Evolutionary conservation across 1,140 invertebrate species (phyloP).

Genomic region (Drosophila ohnishii): DNA sequence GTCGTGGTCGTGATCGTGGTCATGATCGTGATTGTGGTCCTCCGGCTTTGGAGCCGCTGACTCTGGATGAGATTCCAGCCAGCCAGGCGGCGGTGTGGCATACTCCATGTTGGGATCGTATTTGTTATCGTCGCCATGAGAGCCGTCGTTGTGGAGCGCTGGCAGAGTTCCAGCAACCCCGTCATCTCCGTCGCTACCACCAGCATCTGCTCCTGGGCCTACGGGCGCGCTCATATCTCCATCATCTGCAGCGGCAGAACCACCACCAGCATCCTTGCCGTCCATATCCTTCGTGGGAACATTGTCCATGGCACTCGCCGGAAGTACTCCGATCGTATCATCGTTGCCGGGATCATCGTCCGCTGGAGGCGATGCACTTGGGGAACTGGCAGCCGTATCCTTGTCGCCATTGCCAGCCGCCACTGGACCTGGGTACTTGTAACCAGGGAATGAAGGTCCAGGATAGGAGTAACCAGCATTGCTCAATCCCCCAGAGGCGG

Average conservation of each 20-base stretch:
- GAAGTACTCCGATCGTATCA: conserved; percentile 70
- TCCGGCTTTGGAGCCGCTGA: conserved; percentile 55
- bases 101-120: conserved; percentile 78
- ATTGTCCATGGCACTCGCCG: conserved; percentile 75
- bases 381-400: conserved; percentile 42
- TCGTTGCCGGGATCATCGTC: conserved; percentile 66
- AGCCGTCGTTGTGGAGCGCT: conserved; percentile 45
- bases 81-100: conserved; percentile 76
- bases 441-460: conserved; percentile 47
- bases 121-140: conserved; percentile 53
- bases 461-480: conserved; percentile 56
- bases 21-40: conserved; percentile 52
- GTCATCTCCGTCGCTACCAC: conserved; percentile 18
- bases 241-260: conserved; percentile 2
- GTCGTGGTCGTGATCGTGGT: conserved; percentile 42
- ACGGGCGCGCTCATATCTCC: conserved; percentile 23
- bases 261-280: conserved; percentile 43
- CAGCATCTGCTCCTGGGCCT: conserved; percentile 13
- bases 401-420: conserved; percentile 54
- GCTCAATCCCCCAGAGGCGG: conserved; percentile 67
- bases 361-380: conserved; percentile 28
- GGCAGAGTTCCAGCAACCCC: conserved; percentile 36
- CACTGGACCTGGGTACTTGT: conserved; percentile 65
- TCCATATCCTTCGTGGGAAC: conserved; percentile 40
- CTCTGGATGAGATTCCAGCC: conserved; percentile 73